Percentiles rank a stretch among this genome's conserved stretches.
Evolutionary conservation across 2,888 invertebrate genomes (phyloP).

Genomic region (Adelphocoris suturalis): DNA sequence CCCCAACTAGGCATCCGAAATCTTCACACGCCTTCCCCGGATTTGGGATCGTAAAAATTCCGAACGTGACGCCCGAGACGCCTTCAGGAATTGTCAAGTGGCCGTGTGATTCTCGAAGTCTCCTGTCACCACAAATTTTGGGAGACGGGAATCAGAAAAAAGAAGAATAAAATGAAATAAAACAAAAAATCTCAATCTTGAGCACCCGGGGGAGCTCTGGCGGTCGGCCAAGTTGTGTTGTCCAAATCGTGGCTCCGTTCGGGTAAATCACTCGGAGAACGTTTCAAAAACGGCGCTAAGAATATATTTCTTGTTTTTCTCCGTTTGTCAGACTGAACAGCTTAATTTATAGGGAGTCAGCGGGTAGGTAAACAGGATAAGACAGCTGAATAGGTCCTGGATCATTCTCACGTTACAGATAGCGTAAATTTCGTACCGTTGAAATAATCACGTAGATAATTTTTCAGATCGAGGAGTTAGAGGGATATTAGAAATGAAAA

Average conservation of each 20-base stretch:
- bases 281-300: slow-evolving; percentile 3
- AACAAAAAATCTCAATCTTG: neutral
- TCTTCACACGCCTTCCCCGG: neutral
- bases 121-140: neutral
- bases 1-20: too few relatives aligned
- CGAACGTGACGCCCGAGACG: neutral
- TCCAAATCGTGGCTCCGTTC: neutral
- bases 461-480: too few relatives aligned
- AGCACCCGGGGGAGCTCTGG: neutral
- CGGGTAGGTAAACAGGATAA: neutral
- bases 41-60: neutral
- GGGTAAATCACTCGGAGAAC: slow-evolving; percentile 30
- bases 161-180: neutral
- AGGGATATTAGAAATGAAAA: too few relatives aligned
- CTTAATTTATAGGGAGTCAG: neutral
- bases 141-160: neutral
- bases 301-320: slow-evolving; percentile 16
- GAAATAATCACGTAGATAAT: too few relatives aligned
- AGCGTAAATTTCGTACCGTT: too few relatives aligned
- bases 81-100: neutral
- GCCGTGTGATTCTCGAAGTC: neutral
- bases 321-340: slow-evolving; percentile 6
- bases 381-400: neutral
- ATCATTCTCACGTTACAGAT: neutral
- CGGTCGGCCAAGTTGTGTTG: slow-evolving; percentile 1